Evolutionary conservation across 2,797 vertebrate genomes (phyloP).

Genomic region (Alosa sapidissima): DNA sequence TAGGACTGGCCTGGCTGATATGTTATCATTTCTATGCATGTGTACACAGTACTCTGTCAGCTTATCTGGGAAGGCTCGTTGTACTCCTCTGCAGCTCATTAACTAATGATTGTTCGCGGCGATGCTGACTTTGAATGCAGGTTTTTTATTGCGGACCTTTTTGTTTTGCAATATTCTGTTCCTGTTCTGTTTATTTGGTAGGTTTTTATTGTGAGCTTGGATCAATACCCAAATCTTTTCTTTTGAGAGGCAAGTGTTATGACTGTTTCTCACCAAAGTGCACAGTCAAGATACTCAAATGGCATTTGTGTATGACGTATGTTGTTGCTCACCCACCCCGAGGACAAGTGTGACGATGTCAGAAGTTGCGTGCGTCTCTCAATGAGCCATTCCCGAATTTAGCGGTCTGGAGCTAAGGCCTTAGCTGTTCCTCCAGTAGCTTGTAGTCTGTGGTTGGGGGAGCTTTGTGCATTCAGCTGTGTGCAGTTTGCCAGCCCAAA

Average conservation of each 20-base stretch:
- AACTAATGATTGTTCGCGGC: neutral
- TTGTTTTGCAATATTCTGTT: neutral
- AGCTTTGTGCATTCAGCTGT: constrained; percentile 5
- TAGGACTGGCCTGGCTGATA: neutral
- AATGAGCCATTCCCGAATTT: neutral
- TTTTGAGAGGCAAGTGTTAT: neutral
- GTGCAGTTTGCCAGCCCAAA: constrained; percentile 4
- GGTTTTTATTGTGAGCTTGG: neutral
- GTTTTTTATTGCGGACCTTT: neutral
- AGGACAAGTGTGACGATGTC: neutral
- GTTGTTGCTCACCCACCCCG: neutral
- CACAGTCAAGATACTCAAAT: neutral
- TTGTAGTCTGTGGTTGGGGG: neutral
- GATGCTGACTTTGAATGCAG: constrained; percentile 3
- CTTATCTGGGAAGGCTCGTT: neutral
- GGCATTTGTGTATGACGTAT: neutral
- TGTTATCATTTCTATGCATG: neutral
- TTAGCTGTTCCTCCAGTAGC: neutral
- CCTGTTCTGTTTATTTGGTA: neutral
- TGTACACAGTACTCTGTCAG: neutral
- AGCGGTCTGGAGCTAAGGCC: neutral
- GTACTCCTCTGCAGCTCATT: neutral
- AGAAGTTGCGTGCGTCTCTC: neutral
- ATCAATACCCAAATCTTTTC: neutral
- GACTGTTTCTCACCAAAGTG: neutral